Conservation (phyloP, 1,140 invertebrate genomes). For the Dufourea novaeangliae region DNA sequence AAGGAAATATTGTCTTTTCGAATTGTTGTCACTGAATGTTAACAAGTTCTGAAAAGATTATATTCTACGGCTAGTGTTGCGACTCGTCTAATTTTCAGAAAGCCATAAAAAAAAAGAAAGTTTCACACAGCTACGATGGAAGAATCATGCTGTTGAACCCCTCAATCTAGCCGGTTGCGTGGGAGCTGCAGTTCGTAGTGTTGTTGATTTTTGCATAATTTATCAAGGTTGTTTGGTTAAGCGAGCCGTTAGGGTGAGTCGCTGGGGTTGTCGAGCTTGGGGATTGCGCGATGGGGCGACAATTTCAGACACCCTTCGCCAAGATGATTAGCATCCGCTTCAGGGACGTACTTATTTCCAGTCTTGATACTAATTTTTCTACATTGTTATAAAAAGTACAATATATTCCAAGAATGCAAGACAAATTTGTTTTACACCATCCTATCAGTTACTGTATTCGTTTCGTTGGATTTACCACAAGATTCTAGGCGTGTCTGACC, state of each 20-base stretch:
- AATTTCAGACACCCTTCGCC: conserved; percentile 77
- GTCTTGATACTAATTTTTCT: conserved; percentile 40
- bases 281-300: conserved; percentile 73
- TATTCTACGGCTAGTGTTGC: background rate
- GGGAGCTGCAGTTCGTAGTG: conserved; percentile 72
- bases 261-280: conserved; percentile 68
- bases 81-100: background rate
- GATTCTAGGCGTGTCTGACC: too few species aligned
- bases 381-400: background rate
- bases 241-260: conserved; percentile 75
- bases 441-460: too few species aligned
- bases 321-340: conserved; percentile 77
- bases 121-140: background rate
- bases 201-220: conserved; percentile 82
- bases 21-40: background rate
- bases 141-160: conserved; percentile 3
- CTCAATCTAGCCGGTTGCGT: conserved; percentile 53
- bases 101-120: background rate
- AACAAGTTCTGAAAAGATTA: background rate
- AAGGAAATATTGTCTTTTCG: background rate
- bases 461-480: too few species aligned
- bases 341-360: conserved; percentile 72
- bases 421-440: background rate
- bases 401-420: background rate
- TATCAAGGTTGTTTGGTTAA: conserved; percentile 80